These are phyloP conservation scores for Xenentodon cancila DNA, from an alignment of 2,797 vertebrate genomes.

Conservation along the genomic window DNA sequence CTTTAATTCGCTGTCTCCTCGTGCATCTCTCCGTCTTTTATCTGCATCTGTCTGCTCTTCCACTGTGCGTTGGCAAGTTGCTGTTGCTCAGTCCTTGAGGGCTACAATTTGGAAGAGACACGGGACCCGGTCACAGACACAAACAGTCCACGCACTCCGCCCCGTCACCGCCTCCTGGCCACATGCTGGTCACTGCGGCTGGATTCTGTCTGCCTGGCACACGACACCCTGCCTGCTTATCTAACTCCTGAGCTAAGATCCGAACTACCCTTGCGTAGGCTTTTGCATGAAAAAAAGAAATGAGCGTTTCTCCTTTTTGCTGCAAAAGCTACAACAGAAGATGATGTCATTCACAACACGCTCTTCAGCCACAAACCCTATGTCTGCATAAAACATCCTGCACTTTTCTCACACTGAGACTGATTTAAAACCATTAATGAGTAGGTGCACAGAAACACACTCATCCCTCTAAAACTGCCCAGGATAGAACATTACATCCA, in stretches of 20 bases:
- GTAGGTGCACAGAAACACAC: slow-evolving; percentile 21
- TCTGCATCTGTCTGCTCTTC: slow-evolving; percentile 31
- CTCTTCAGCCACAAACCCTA: slow-evolving; percentile 64
- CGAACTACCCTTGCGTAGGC: background rate
- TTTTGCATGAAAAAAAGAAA: slow-evolving; percentile 6
- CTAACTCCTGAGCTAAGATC: slow-evolving; percentile 13
- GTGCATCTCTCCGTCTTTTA: slow-evolving; percentile 30
- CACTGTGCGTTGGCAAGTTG: slow-evolving; percentile 60
- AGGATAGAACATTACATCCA: slow-evolving; percentile 65
- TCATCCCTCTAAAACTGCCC: slow-evolving; percentile 24
- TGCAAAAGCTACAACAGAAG: slow-evolving; percentile 68
- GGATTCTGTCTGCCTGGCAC: slow-evolving; percentile 65
- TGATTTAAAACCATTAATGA: slow-evolving; percentile 44
- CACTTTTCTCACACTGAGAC: slow-evolving; percentile 62
- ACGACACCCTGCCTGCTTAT: slow-evolving; percentile 61
- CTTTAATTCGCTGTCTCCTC: slow-evolving; percentile 18
- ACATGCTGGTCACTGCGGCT: slow-evolving; percentile 70
- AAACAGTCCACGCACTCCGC: slow-evolving; percentile 61
- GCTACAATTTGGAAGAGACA: slow-evolving; percentile 69
- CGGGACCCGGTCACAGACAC: slow-evolving; percentile 68
- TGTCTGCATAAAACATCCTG: slow-evolving; percentile 59
- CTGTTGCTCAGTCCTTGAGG: slow-evolving; percentile 45
- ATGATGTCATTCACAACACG: slow-evolving; percentile 67
- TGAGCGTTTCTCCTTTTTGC: slow-evolving; percentile 50
- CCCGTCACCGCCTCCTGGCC: slow-evolving; percentile 67